Evolutionary conservation across 2,888 invertebrate species (phyloP).

Genomic region (Lepas anatifera): DNA sequence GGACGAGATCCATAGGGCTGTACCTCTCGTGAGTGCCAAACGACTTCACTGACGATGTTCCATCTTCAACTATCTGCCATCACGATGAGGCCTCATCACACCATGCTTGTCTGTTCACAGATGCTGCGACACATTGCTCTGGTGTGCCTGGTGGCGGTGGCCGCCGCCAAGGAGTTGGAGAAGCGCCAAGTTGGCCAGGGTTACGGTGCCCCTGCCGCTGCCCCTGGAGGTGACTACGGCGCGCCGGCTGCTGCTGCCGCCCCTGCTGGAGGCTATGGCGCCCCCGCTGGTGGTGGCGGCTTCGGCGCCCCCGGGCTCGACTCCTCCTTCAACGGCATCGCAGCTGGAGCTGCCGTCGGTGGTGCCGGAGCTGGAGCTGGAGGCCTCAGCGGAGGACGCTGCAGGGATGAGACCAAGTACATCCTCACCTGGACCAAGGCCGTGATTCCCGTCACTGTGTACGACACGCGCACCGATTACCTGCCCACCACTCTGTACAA

Average conservation of each 20-base stretch:
- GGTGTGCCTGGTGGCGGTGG: not conserved
- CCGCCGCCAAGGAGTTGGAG: not conserved
- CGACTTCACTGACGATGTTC: not conserved
- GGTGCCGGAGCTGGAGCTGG: not conserved
- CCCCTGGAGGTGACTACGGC: too few species aligned
- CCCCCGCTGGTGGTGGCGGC: not conserved
- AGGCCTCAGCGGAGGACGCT: not conserved
- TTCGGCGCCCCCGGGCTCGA: not conserved
- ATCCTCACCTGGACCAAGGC: constrained; percentile 13
- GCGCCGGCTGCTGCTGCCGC: not conserved
- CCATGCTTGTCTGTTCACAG: not conserved
- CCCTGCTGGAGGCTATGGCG: not conserved
- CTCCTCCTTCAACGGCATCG: not conserved
- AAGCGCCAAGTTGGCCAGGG: constrained; percentile 3
- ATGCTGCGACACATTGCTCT: constrained; percentile 11
- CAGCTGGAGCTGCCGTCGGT: not conserved
- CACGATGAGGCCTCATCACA: not conserved
- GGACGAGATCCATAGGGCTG: too few species aligned
- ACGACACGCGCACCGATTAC: constrained; percentile 12
- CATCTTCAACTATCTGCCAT: not conserved
- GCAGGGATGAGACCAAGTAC: constrained; percentile 13
- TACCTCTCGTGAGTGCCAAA: too few species aligned
- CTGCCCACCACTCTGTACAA: constrained; percentile 14
- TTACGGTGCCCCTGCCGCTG: not conserved
- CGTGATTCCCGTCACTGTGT: constrained; percentile 8